Evolutionary conservation across 1,140 invertebrate genomes (phyloP), one percentile per base, ranked within the genome.

Genomic region (Mamestra configurata): DNA sequence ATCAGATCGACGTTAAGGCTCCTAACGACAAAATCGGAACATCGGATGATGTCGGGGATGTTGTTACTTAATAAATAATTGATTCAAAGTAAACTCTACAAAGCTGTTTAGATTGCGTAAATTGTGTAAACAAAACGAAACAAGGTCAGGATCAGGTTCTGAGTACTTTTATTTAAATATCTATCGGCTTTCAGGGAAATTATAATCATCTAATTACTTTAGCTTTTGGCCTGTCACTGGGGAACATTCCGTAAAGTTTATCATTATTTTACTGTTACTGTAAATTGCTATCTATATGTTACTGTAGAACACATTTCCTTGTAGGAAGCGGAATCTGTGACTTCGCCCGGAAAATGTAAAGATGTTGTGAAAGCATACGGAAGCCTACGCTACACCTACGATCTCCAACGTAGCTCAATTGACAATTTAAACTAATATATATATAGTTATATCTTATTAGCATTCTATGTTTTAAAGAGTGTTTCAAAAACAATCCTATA

Each of bases 131-230:
- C 55, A 46, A 43, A 46, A 64, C 20, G 22, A 37, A 66, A 77
- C 31, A 77, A 77, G 75, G 75, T 77, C 61, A 77, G 46, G 6
- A 22, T 46, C 35, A n/a, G n/a, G n/a, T n/a, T 73, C n/a, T 55
- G 13, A 18, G 22, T 66, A 66, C 43, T 53, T 71, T 31, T 51
- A 53, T 31, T 51, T 31, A 53, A 31, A 37, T 10, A 43, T 11
- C 18, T 53, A 18, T 40, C 18, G 51, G 43, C 1, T 46, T 73
- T 40, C 49, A 10, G n/a, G 37, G 22, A 22, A 61, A 27, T 59
- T 22, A 31, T 72, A n/a, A 72, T 59, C 8, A 43, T 75, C 24
- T 75, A 57, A 43, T 57, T 43, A 35, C 31, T 51, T 53, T 53
- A 22, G 7, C 51, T 20, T 8, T 22, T 40, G 37, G 37, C 1